Evolutionary conservation across 2,888 invertebrate genomes (phyloP).

Genomic region (Noctua janthina): DNA sequence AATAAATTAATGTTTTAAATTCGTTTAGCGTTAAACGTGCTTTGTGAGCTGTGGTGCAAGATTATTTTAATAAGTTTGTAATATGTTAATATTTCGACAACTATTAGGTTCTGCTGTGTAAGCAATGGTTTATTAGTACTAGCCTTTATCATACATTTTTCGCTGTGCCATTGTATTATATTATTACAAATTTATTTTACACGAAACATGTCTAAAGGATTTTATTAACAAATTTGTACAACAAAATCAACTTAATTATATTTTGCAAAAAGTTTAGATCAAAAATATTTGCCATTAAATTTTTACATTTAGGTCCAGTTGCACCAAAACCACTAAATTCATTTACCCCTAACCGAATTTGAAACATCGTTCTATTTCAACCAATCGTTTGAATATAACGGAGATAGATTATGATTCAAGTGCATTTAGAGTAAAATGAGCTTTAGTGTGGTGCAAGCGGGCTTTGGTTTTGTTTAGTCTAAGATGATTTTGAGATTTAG

Average conservation of each 20-base stretch:
- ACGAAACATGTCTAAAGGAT: background rate
- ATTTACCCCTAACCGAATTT: background rate
- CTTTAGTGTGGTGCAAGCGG: background rate
- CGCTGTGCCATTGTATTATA: background rate
- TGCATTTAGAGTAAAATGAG: background rate
- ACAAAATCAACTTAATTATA: background rate
- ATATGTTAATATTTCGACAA: constrained; percentile 8
- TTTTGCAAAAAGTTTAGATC: constrained; percentile 9
- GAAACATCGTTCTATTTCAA: background rate
- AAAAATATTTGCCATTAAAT: constrained; percentile 22
- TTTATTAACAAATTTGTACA: background rate
- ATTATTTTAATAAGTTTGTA: background rate
- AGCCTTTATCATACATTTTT: no score
- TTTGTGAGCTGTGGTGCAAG: background rate
- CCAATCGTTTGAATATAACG: background rate
- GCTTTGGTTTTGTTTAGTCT: constrained; percentile 55
- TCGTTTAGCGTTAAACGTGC: background rate
- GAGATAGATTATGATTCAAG: background rate
- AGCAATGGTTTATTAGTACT: background rate
- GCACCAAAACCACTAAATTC: background rate
- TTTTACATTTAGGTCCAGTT: background rate
- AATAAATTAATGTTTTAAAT: background rate
- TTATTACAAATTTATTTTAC: background rate
- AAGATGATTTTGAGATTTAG: constrained; percentile 58
- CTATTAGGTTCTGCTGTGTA: background rate